Evolutionary conservation across 2,113 vertebrate species (phyloP), one percentile per base, ranked within the genome.

Genomic region (Ageneiosus marmoratus): DNA sequence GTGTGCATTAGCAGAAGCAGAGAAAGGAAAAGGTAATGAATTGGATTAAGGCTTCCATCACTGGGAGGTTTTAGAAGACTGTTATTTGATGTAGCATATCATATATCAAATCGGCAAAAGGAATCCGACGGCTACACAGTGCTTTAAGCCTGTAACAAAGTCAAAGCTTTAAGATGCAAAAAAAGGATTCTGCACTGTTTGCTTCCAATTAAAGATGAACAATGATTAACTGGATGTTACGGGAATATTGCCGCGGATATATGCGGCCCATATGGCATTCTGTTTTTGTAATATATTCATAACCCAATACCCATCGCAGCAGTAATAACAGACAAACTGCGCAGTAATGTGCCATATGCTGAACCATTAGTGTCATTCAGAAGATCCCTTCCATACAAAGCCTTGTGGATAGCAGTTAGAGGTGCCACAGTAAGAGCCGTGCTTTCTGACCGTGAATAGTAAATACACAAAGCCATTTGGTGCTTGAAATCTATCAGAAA

Each of bases 271-370:
- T 82, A 83, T 80, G 80, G 80, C 80, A 32, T 48, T 7, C 50
- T 72, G 70, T 79, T 79, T 78, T 41, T 63, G 55, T 79, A 82
- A 74, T 77, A 79, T 72, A 81, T 81, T 81, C 80, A 87, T 70
- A 81, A 73, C 29, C 50, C 76, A 83, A 74, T 80, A 83, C 86
- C 69, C 86, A 85, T 69, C n/a, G 80, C 80, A 67, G 76, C 80
- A 69, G 77, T 87, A 82, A 87, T 78, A 87, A 78, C n/a, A 82
- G 77, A 83, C 83, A 83, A 84, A 85, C 83, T 62, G 77, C 50
- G 51, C 80, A 41, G 55, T 87, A 83, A 87, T 85, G 70, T 69
- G 81, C 80, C 86, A 83, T 87, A 87, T 87, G 86, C 41, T 87
- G 67, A 75, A 82, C 80, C 56, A 81, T 87, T 84, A 83, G 37